Evolutionary conservation across 2,888 invertebrate species (phyloP), one percentile per base, ranked within the genome.

Genomic region (Ellobium chinense): DNA sequence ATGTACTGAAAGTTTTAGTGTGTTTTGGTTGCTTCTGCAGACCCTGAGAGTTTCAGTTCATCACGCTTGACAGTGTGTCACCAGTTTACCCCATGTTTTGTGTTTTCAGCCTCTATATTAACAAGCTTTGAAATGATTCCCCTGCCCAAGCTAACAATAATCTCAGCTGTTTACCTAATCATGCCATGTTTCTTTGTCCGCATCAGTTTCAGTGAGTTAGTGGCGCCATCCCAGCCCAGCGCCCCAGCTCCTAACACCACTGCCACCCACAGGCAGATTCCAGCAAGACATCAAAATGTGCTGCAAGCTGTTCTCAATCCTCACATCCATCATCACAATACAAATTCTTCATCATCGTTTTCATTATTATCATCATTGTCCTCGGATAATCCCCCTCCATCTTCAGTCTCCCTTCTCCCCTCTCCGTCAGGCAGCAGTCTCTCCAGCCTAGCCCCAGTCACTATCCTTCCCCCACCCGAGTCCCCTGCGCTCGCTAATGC

Each of bases 151-250:
- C n/a, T n/a, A n/a, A n/a, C n/a, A n/a, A n/a, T n/a, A n/a, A n/a
- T n/a, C n/a, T n/a, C n/a, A n/a, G n/a, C n/a, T n/a, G n/a, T n/a
- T n/a, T n/a, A n/a, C n/a, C n/a, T n/a, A n/a, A n/a, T n/a, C 56
- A 76, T 14, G 54, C 66, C 56, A 65, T 76, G 76, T 66, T 76
- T n/a, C n/a, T 74, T 74, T 54, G 4, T 74, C 27, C 39, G 36
- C n/a, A 56, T 77, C 81, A 83, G 83, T 89, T 91, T 91, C 88
- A 88, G 91, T 86, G 89, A 87, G 82, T 84, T 91, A 80, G 88
- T 90, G 78, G 87, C 88, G 27, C 78, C 85, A 24, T 80, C 77
- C 24, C 68, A 79, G 29, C 27, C 75, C 46, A n/a, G n/a, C n/a
- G 27, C 66, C 65, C 65, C 65, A 69, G 62, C 68, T 39, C 3